Evolutionary conservation across 1,140 invertebrate genomes (phyloP).

Genomic region (Odontomachus brunneus): DNA sequence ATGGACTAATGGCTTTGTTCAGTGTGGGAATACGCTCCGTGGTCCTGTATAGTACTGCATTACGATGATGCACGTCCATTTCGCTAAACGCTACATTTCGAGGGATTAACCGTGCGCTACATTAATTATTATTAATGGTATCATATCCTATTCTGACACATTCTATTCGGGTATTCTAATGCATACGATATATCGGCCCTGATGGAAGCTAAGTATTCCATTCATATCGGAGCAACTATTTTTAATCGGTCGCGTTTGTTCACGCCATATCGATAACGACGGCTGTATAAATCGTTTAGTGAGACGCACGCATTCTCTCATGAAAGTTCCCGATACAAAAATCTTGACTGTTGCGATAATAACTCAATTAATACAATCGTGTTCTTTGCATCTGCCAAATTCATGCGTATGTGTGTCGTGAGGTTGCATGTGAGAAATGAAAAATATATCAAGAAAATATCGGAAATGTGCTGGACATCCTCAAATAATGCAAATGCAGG

Average conservation of each 20-base stretch:
- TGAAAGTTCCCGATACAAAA: too few species aligned
- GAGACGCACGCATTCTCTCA: too few species aligned
- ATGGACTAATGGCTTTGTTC: conserved; percentile 62
- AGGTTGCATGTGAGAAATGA: too few species aligned
- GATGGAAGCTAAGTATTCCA: conserved; percentile 41
- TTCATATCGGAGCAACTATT: conserved; percentile 43
- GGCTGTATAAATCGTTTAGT: not conserved
- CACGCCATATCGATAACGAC: not conserved
- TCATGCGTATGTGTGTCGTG: too few species aligned
- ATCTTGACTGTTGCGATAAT: too few species aligned
- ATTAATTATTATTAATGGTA: conserved; percentile 63
- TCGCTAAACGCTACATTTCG: conserved; percentile 60
- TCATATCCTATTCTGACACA: conserved; percentile 62
- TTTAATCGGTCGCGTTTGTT: conserved; percentile 20
- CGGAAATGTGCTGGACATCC: too few species aligned
- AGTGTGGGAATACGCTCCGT: conserved; percentile 51
- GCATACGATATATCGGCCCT: conserved; percentile 41
- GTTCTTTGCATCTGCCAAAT: too few species aligned
- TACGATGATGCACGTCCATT: conserved; percentile 60
- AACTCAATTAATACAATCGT: too few species aligned
- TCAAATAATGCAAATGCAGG: not conserved
- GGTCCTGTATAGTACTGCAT: conserved; percentile 56
- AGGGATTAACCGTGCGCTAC: conserved; percentile 60
- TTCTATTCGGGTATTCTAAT: conserved; percentile 60
- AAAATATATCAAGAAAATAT: too few species aligned